Base-by-base conservation (phyloP, 2,797 vertebrate species). In the Vireo griseus region DNA sequence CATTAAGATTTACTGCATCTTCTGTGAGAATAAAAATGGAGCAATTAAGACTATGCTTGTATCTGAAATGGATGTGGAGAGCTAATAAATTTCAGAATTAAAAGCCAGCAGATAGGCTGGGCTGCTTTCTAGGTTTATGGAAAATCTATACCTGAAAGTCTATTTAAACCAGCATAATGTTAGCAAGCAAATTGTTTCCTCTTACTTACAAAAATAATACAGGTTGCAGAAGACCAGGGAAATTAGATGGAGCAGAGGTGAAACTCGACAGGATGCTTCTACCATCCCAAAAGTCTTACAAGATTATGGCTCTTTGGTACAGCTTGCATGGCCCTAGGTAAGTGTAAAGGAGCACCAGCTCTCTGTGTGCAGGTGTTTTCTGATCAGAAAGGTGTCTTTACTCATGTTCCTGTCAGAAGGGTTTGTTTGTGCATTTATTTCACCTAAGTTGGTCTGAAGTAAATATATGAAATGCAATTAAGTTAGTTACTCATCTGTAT, bases 41-140 rank as follows among this genome's bases (percentile, higher is more conserved):
- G 97, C 97, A 98, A 97, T 98, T 98, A 98, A 97, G 95, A 96
- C 90, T 80, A 58, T 92, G 95, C 85, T 96, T 97, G 95, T 97
- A 97, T 96, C 94, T 96, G 78, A 97, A 97, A 94, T 87, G 75
- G 90, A 93, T 88, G 55, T 44, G 58, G 92, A 97, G 83, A 97
- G 77, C 96, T 96, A 97, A 97, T 98, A 97, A 97, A 98, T 98
- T 97, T 95, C 75, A 95, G 87, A 96, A 98, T 97, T 98, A 98
- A 98, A 97, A 97, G 92, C 91, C 91, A 97, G 92, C 74, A 96
- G 91, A 97, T 97, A 97, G 95, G 75, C 67, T 85, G n/a, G 66
- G 81, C 66, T 95, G 86, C 77, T 97, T 96, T 92, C 69, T 55
- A 55, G 52, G 93, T 97, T 97, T 98, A 97, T 93, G 69, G 95